These are phyloP conservation scores for Ruditapes philippinarum DNA, from an alignment of 1,140 invertebrate species.

Conservation along the genomic window DNA sequence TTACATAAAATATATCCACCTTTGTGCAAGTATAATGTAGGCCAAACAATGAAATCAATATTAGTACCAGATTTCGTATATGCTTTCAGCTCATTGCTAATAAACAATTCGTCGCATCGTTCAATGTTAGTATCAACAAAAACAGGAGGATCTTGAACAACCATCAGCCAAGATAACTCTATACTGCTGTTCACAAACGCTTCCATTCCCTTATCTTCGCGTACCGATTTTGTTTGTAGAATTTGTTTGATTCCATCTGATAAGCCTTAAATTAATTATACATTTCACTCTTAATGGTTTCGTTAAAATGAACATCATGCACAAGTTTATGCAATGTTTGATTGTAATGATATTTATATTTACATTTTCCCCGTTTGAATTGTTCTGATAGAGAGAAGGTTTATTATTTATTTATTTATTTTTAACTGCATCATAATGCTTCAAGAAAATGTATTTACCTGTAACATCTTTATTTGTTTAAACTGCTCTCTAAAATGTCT, in stretches of 20 bases:
- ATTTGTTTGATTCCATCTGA: no score
- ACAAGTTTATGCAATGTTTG: no score
- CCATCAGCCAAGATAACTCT: constrained; percentile 26
- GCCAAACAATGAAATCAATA: constrained; percentile 14
- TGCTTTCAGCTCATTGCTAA: neutral
- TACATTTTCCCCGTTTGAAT: no score
- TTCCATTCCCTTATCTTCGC: neutral
- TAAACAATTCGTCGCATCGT: no score
- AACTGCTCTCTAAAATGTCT: neutral
- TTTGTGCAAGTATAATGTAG: neutral
- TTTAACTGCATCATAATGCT: neutral
- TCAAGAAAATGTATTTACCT: neutral
- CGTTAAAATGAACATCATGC: no score
- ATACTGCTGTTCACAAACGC: neutral
- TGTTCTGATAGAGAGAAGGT: no score
- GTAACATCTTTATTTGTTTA: neutral
- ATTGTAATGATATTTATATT: no score
- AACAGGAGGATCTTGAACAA: constrained; percentile 3
- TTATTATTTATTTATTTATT: no score
- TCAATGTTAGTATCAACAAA: neutral
- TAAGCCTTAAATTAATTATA: no score
- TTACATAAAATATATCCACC: neutral
- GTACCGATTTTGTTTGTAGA: no score
- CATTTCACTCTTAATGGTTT: no score
- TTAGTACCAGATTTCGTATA: neutral